Percentiles rank a stretch among this genome's conserved stretches.
These are phyloP conservation scores for Aplocera efformata DNA, from an alignment of 2,888 invertebrate species.

Conservation along the genomic window DNA sequence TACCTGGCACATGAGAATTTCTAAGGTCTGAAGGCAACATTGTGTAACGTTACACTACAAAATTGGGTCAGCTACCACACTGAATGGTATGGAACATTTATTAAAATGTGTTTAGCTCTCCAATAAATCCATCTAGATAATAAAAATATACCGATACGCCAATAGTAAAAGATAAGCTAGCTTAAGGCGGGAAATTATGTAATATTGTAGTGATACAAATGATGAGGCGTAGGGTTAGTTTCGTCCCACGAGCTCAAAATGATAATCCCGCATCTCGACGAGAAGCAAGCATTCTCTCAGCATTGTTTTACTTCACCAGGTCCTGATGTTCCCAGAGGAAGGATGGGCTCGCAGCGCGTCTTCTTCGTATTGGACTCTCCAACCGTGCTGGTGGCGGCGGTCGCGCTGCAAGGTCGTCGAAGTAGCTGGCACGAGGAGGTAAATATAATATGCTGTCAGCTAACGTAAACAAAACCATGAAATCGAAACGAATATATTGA, in stretches of 20 bases:
- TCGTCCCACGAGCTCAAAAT: no score
- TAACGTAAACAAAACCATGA: no score
- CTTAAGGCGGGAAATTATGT: no score
- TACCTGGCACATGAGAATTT: slow-evolving; percentile 9
- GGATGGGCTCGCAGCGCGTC: slow-evolving; percentile 94
- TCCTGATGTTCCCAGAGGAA: slow-evolving; percentile 92
- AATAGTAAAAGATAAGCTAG: no score
- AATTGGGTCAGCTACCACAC: slow-evolving; percentile 1
- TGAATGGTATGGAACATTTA: not conserved
- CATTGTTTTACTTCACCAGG: slow-evolving; percentile 70
- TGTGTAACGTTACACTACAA: slow-evolving; percentile 5
- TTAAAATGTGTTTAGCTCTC: no score
- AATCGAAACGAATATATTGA: no score
- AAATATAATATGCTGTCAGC: slow-evolving; percentile 17
- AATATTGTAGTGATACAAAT: no score
- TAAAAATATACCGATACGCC: no score
- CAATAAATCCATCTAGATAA: no score
- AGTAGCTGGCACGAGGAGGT: slow-evolving; percentile 88
- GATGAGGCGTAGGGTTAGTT: no score
- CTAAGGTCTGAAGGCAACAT: slow-evolving; percentile 1
- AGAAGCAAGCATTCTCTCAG: not conserved
- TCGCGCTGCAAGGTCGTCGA: slow-evolving; percentile 92
- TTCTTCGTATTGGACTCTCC: slow-evolving; percentile 92
- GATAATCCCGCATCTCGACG: no score
- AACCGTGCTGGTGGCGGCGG: slow-evolving; percentile 92